Evolutionary conservation across 2,113 vertebrate genomes (phyloP), one percentile per base, ranked within the genome.

Genomic region (Myotis brandtii): DNA sequence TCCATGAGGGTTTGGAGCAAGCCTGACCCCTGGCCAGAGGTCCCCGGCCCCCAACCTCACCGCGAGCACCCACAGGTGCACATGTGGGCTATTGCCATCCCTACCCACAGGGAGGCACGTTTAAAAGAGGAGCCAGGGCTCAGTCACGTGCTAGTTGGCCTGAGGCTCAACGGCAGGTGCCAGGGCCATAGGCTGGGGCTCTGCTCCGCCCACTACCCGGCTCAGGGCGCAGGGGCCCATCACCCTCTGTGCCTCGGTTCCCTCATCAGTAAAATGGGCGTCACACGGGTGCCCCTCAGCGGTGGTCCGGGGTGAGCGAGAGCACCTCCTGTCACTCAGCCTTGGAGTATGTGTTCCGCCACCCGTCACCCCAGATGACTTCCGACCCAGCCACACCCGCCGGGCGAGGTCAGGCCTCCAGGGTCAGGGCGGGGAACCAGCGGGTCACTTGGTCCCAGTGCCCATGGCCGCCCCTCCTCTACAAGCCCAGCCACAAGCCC

Each of bases 271-370:
- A 4, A 0, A 23, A 5, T 9, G 6, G 48, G 18, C 9, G 0
- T 27, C 2, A 6, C 0, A 0, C 0, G 16, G 6, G 4, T 5
- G 2, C 14, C 2, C 37, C 11, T 43, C 52, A 0, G 3, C 2
- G 0, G 17, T 1, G 9, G 2, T 10, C 1, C 43, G 12, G 10
- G 27, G 40, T 1, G n/a, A 67, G 9, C 0, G 0, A 3, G 32
- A 2, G 10, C 1, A 11, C 5, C 3, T 1, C 54, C 3, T 2
- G 0, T 27, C 30, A 17, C 46, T 17, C 20, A 12, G 27, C 25
- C 87, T 67, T 8, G 9, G 21, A 0, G 23, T 4, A 13, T 8
- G 34, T 3, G 37, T 11, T 13, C 64, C 2, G 0, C 85, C 3
- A 3, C 27, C 20, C 17, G 2, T 40, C 12, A 27, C 12, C 18